These are phyloP conservation scores for Acropora yongei DNA, from an alignment of 64 coral and sea anemone genomes.

Conservation along the genomic window DNA sequence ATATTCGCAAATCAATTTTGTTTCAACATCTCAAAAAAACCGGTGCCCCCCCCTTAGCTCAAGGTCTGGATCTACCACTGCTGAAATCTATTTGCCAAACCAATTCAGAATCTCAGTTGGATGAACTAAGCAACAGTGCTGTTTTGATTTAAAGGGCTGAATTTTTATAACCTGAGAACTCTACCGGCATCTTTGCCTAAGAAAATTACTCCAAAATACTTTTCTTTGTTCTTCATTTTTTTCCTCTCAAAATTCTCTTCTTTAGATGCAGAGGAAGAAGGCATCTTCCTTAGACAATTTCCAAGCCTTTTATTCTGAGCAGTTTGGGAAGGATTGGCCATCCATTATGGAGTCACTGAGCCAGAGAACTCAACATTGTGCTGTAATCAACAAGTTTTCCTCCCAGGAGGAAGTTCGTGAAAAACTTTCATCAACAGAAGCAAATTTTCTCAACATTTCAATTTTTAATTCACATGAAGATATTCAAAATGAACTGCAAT, in stretches of 20 bases:
- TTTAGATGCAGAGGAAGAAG: constrained; percentile 46
- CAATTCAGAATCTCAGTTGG: too few species aligned
- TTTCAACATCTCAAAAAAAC: too few species aligned
- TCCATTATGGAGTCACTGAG: constrained; percentile 45
- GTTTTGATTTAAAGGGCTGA: too few species aligned
- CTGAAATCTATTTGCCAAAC: too few species aligned
- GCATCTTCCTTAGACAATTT: constrained; percentile 28
- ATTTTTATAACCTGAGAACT: too few species aligned
- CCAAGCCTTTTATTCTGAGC: constrained; percentile 31
- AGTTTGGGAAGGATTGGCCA: constrained; percentile 67
- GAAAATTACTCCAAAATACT: too few species aligned
- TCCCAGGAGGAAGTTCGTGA: constrained; percentile 5
- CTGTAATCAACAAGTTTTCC: constrained; percentile 80
- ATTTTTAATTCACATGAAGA: background rate
- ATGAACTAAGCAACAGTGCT: too few species aligned
- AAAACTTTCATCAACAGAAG: constrained; percentile 17
- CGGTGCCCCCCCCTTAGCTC: too few species aligned
- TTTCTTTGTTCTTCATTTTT: background rate
- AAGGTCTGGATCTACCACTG: too few species aligned
- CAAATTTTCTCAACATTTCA: background rate
- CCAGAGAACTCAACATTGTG: constrained; percentile 60
- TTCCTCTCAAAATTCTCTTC: background rate
- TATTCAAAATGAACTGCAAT: background rate
- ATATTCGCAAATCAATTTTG: too few species aligned
- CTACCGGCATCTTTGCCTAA: too few species aligned